Evolutionary conservation across 1,140 invertebrate species (phyloP), one percentile per base, ranked within the genome.

Genomic region (Saccostrea glomerata): DNA sequence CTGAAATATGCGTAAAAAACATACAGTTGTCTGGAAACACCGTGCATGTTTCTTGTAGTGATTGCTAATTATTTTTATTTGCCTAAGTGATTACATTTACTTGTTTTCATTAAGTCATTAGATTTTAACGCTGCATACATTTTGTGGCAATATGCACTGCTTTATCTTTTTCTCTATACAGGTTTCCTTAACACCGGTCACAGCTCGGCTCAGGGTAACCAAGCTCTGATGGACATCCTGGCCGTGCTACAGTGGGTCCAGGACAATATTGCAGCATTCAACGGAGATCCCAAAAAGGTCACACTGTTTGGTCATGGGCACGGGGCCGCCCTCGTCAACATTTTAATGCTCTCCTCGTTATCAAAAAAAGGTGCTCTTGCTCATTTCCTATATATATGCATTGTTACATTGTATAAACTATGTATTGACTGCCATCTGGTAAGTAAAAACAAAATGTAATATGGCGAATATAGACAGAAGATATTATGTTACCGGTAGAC

Each of bases 151-250:
- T 2, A 63, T 63, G 17, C 58, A 58, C 56, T 58, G 56, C 17
- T n/a, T 60, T 60, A 17, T 47, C 47, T n/a, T 20, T 3, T 82
- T 82, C 85, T 60, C 55, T 23, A 83, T 86, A 15, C 90, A 94
- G 93, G 93, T 60, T 94, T 93, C 85, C 86, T 94, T 55, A 92
- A 85, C 82, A 93, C 92, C 0, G 97, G 97, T 11, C 97, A 98
- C 95, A 96, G 97, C 60, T 87, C 96, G 96, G 90, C 97, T 96
- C 66, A 98, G 97, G 90, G 98, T 30, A 99, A 99, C 96, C 98
- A 98, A 94, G 98, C 98, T 0, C 96, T 99, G 25, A 98, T 99
- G 97, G 98, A 99, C 95, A 98, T 98, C 94, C 98, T 98, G 91
- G 98, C 98, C 0, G 94, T 94, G 3, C 47, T 95, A 13, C 91